Evolutionary conservation across 2,888 invertebrate genomes (phyloP).

Genomic region (Epistrophella euchroma): DNA sequence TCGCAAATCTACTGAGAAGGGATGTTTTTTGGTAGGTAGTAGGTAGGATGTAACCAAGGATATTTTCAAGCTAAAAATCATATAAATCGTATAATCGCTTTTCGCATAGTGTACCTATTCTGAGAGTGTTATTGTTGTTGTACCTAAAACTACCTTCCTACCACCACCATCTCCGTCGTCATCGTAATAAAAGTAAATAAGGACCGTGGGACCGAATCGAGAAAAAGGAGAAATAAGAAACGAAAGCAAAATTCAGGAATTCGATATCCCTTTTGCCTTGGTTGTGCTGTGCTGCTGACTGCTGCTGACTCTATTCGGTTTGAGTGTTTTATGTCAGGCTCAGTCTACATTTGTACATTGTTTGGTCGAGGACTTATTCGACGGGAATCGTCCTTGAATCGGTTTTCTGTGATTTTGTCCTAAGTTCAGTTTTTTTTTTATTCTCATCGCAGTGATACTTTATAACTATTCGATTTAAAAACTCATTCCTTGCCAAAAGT

Average conservation of each 20-base stretch:
- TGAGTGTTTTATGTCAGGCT: conserved; percentile 46
- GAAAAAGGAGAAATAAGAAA: conserved; percentile 60
- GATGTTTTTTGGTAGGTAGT: conserved; percentile 23
- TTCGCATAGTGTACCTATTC: conserved; percentile 45
- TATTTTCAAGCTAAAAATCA: conserved; percentile 33
- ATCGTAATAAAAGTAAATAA: conserved; percentile 57
- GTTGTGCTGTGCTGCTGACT: conserved; percentile 21
- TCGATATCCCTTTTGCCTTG: conserved; percentile 66
- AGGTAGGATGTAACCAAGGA: conserved; percentile 44
- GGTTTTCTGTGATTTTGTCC: conserved; percentile 68
- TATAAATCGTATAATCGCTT: conserved; percentile 51
- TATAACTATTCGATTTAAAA: conserved; percentile 32
- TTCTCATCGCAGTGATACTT: conserved; percentile 31
- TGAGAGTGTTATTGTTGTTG: conserved; percentile 11
- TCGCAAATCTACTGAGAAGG: conserved; percentile 33
- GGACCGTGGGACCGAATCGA: conserved; percentile 59
- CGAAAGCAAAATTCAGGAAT: conserved; percentile 72
- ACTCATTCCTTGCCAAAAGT: not conserved
- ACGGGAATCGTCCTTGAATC: conserved; percentile 65
- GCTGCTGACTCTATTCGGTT: conserved; percentile 23
- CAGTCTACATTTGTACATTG: conserved; percentile 60
- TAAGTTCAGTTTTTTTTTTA: conserved; percentile 50
- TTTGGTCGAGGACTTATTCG: conserved; percentile 54
- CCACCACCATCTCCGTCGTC: conserved; percentile 3
- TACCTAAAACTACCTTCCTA: conserved; percentile 14